Evolutionary conservation across 2,797 vertebrate species (phyloP), one percentile per base, ranked within the genome.

Genomic region (Botia kubotai): DNA sequence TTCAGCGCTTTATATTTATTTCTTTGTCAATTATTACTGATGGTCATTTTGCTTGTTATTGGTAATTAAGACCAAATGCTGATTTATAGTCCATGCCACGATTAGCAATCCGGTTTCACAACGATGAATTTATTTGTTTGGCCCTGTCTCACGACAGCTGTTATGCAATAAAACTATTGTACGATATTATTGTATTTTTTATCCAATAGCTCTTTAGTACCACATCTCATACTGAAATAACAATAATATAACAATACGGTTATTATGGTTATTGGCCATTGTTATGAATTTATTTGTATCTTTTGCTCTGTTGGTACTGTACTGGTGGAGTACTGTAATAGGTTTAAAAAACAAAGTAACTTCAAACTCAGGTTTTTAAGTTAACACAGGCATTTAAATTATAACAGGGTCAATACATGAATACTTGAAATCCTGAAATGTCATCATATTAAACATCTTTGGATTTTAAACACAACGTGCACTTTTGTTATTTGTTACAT

Each of bases 401-500:
- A 65, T 26, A 55, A 46, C 21, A 46, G 39, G 55, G 10, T 2
- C 7, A 13, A 23, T 71, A 19, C 72, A 16, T 55, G 17, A 72
- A 48, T n/a, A 7, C 21, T 50, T 48, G 17, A 39, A 48, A 19
- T 36, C 60, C 55, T 58, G 19, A n/a, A 57, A 21, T 57, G 55
- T 8, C 8, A 12, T 11, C 21, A 58, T 58, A 11, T 58, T 10
- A 58, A 12, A 3, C 0, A 19, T 8, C 12, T 46, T 46, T 46
- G 2, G 43, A 50, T 50, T 11, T 11, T 52, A 6, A 16, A 52
- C 21, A 52, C 13, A 8, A 76, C 36, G 21, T 82, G 83, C 63
- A 82, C 65, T 75, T 71, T 72, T 70, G 19, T 26, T 82, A 29
- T 53, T 53, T 60, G 4, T 82, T 73, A 43, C 52, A 23, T 58